These are phyloP conservation scores for Zosterops borbonicus DNA, from an alignment of 2,113 vertebrate genomes.

Conservation along the genomic window DNA sequence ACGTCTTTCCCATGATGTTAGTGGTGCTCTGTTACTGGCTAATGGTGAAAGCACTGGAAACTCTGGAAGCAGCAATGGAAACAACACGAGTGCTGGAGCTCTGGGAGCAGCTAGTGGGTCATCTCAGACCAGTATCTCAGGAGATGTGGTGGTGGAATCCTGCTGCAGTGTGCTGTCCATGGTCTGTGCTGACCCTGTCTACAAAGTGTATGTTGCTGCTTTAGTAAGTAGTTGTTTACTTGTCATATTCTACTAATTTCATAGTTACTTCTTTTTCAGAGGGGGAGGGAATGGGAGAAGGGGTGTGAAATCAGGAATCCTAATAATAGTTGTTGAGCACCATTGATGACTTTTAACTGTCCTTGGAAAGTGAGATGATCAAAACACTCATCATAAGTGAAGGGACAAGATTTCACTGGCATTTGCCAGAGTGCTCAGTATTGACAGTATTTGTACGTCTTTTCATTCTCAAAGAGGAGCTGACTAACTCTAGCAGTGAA, in stretches of 20 bases:
- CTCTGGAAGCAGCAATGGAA: conserved; percentile 69
- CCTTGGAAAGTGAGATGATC: background rate
- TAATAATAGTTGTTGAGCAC: background rate
- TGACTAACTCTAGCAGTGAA: background rate
- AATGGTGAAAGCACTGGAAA: conserved; percentile 87
- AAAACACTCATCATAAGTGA: background rate
- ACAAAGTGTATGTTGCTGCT: conserved; percentile 92
- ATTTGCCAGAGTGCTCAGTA: background rate
- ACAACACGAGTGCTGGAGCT: conserved; percentile 47
- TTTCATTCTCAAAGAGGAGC: background rate
- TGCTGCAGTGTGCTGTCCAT: conserved; percentile 88
- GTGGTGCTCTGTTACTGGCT: conserved; percentile 86
- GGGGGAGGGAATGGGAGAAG: background rate
- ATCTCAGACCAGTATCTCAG: conserved; percentile 75
- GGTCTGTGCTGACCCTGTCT: conserved; percentile 91
- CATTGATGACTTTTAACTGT: background rate
- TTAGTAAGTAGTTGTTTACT: conserved; percentile 81
- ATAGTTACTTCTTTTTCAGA: background rate
- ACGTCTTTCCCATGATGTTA: conserved; percentile 89
- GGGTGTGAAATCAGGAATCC: background rate
- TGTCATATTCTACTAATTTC: background rate
- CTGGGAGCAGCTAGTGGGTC: conserved; percentile 71
- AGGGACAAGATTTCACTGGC: background rate
- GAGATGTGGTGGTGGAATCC: conserved; percentile 85
- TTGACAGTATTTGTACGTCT: background rate